phyloP scores from a whole-genome alignment of 2,888 invertebrate genomes.

The Trichopoda pennipes region DNA sequence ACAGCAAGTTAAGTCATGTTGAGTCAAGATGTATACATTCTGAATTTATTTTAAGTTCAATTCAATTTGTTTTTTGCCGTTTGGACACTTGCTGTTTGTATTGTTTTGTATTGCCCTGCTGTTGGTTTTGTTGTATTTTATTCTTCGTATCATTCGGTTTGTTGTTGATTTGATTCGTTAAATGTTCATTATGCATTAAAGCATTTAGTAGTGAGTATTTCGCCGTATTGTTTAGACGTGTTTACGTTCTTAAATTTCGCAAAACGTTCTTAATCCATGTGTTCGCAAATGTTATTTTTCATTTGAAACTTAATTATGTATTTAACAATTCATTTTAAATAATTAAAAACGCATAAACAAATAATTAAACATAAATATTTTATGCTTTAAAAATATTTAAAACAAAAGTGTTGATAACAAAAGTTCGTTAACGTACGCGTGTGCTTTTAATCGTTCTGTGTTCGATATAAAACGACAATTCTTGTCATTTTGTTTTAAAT shows the following conservation, averaged over 20 bases:
- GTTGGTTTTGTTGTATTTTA: slow-evolving; percentile 34
- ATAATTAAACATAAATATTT: not conserved
- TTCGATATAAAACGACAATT: slow-evolving; percentile 31
- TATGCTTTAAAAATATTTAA: slow-evolving; percentile 1
- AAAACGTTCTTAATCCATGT: slow-evolving; percentile 55
- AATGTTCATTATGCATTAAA: slow-evolving; percentile 57
- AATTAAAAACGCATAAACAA: not conserved
- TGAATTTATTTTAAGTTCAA: slow-evolving; percentile 60
- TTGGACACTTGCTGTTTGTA: slow-evolving; percentile 59
- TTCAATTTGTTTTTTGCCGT: slow-evolving; percentile 63
- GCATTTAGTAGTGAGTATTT: slow-evolving; percentile 76
- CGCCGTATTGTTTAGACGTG: slow-evolving; percentile 76
- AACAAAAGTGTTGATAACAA: not conserved
- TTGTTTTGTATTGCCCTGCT: slow-evolving; percentile 54
- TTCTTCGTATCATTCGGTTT: slow-evolving; percentile 57
- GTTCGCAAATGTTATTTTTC: slow-evolving; percentile 25
- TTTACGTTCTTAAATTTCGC: slow-evolving; percentile 64
- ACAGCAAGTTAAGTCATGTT: slow-evolving; percentile 21
- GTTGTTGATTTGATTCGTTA: slow-evolving; percentile 64
- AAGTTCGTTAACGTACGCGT: slow-evolving; percentile 10
- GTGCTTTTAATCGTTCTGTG: slow-evolving; percentile 45
- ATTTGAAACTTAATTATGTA: slow-evolving; percentile 16
- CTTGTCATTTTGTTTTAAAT: slow-evolving; percentile 35
- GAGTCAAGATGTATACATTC: slow-evolving; percentile 35
- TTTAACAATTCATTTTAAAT: slow-evolving; percentile 3